Evolutionary conservation across 2,797 vertebrate genomes (phyloP).

Genomic region (Galagoides demidoff): DNA sequence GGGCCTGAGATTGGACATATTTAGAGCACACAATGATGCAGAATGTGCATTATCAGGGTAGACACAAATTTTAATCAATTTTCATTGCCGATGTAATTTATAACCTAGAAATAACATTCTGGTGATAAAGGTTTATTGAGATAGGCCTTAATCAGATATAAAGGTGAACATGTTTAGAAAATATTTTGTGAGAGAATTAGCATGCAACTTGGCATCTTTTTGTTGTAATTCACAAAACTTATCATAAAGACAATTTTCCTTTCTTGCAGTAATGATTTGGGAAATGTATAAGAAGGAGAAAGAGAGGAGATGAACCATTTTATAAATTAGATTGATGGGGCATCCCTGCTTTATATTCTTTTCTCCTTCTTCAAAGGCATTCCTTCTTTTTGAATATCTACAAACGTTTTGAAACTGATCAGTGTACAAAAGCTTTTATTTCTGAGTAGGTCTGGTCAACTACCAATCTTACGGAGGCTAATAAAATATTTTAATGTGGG

Average conservation of each 20-base stretch:
- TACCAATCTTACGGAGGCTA: conserved; percentile 3
- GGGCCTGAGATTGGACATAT: not conserved
- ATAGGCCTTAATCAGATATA: not conserved
- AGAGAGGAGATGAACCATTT: conserved; percentile 65
- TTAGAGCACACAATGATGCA: not conserved
- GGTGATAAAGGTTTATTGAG: not conserved
- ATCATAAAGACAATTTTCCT: not conserved
- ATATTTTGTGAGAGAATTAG: not conserved
- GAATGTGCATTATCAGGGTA: not conserved
- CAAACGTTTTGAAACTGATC: not conserved
- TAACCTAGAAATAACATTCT: conserved; percentile 10
- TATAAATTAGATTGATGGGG: conserved; percentile 78
- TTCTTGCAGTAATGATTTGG: not conserved
- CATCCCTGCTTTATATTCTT: not conserved
- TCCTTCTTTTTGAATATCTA: not conserved
- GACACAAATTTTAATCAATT: not conserved
- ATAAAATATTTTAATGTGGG: not conserved
- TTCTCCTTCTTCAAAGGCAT: not conserved
- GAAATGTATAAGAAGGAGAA: not conserved
- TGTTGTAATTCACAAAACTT: not conserved
- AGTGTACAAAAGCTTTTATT: conserved; percentile 37
- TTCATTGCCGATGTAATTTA: not conserved
- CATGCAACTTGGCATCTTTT: not conserved
- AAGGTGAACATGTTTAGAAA: not conserved
- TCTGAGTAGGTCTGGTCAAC: conserved; percentile 56